These are phyloP conservation scores for Mastomys coucha DNA, from an alignment of 2,113 vertebrate species.

Conservation along the genomic window DNA sequence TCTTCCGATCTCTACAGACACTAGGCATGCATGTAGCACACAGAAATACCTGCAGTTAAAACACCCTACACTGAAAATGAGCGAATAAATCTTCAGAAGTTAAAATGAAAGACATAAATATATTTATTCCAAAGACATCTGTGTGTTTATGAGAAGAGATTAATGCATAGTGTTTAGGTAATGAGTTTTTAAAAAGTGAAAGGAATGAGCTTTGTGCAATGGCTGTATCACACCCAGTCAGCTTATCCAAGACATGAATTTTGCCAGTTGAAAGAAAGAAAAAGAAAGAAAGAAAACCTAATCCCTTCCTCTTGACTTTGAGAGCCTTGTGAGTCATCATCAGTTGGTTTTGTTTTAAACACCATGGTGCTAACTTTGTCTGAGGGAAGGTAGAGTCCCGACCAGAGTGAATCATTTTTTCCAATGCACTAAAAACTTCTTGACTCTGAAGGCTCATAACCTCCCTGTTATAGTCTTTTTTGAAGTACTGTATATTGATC, in stretches of 20 bases:
- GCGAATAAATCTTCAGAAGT: neutral
- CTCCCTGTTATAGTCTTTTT: neutral
- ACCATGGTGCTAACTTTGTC: neutral
- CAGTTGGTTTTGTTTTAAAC: neutral
- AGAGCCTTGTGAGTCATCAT: neutral
- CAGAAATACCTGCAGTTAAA: neutral
- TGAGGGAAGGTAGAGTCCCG: neutral
- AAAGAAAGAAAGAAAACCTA: neutral
- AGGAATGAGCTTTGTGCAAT: neutral
- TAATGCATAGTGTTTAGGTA: neutral
- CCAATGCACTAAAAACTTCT: neutral
- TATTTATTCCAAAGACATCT: neutral
- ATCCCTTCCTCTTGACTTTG: neutral
- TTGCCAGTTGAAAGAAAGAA: neutral
- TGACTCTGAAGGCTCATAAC: neutral
- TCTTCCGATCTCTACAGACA: neutral
- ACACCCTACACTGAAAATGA: neutral
- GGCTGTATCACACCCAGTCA: neutral
- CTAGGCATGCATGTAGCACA: neutral
- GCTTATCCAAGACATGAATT: neutral
- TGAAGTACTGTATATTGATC: neutral
- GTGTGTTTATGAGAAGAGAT: conserved; percentile 15
- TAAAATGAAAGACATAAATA: neutral
- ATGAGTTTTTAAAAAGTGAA: neutral
- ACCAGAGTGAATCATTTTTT: neutral